These are phyloP conservation scores for Caenorhabditis macrosperma DNA, from an alignment of 2,888 invertebrate species.

Conservation along the genomic window DNA sequence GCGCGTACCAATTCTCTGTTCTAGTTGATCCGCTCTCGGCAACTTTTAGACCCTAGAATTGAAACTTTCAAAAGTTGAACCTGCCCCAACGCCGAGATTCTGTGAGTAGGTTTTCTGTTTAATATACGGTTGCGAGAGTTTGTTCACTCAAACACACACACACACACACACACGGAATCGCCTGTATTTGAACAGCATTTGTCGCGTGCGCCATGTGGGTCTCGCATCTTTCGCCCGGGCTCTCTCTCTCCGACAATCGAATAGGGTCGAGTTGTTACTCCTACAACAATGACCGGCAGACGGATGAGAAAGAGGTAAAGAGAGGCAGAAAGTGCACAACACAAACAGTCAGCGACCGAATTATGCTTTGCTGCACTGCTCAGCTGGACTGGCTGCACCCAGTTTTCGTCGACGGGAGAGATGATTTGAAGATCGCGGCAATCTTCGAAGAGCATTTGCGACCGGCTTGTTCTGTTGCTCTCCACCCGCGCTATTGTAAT, in stretches of 20 bases:
- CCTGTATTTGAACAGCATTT: constrained; percentile 57
- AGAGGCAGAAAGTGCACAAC: constrained; percentile 18
- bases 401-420: constrained; percentile 6
- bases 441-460: constrained; percentile 26
- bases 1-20: not conserved
- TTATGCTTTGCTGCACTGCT: constrained; percentile 11
- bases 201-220: constrained; percentile 28
- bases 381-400: constrained; percentile 13
- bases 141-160: constrained; percentile 36
- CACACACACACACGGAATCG: constrained; percentile 15
- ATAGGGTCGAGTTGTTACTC: constrained; percentile 49
- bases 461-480: constrained; percentile 39
- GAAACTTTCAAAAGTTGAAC: constrained; percentile 21
- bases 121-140: constrained; percentile 25
- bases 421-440: not conserved
- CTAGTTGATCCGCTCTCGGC: not conserved
- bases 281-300: constrained; percentile 35
- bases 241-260: constrained; percentile 16
- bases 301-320: not conserved
- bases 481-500: not conserved
- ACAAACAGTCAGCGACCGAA: constrained; percentile 28
- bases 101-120: not conserved
- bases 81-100: not conserved
- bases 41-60: constrained; percentile 8
- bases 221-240: not conserved